Evolutionary conservation across 2,797 vertebrate species (phyloP), one percentile per base, ranked within the genome.

Genomic region (Falco biarmicus): DNA sequence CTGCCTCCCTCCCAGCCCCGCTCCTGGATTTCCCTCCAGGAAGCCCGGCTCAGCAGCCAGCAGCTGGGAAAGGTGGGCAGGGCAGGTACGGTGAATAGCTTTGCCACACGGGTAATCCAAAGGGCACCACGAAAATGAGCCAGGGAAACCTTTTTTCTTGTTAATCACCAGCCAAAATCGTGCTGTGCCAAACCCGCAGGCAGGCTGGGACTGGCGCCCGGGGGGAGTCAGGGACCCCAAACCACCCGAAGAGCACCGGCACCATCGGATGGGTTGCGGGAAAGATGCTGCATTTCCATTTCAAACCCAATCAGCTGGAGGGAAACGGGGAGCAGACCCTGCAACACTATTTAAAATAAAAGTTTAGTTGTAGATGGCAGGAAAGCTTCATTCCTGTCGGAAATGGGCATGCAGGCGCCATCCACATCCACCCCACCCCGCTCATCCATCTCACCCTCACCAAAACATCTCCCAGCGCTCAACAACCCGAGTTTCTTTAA

Each of bases 181-280:
- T 14, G 20, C 0, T 2, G 20, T 6, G 26, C 28, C 68, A 41
- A 80, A 41, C 6, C 20, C 6, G 3, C 1, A 1, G 73, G 45
- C 1, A 3, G 71, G 65, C 0, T 24, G 54, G 64, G 34, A 57
- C 11, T 4, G 0, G 39, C 1, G 8, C 32, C 48, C 2, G 10
- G 24, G 16, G 22, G 22, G 28, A 34, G 26, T 28, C 6, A 41
- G 84, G 84, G 74, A 66, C 7, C 26, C 8, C 17, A 6, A 4
- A 31, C 18, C 4, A 7, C 8, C 5, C 3, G 4, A 64, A 70
- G 6, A 77, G 31, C 39, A 17, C 5, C 4, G 0, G 2, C 53
- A 21, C 6, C 24, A 1, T 0, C 12, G 47, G 20, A 15, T 3
- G 26, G 39, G 25, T 3, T 2, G 24, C 13, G 31, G 28, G 59